Base-by-base conservation (phyloP, 1,140 invertebrate genomes). In the Camponotus floridanus region DNA sequence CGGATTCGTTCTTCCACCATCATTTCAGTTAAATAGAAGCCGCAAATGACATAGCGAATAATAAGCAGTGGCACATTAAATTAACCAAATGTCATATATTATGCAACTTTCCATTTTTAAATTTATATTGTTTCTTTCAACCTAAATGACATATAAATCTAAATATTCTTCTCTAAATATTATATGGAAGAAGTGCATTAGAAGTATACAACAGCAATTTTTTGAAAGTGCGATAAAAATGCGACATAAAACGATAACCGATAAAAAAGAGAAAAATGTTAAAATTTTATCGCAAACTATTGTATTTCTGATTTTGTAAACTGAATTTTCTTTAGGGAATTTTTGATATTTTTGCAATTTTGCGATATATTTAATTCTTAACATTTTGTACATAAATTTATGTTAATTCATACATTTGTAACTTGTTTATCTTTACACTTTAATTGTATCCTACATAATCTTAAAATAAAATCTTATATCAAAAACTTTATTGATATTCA, bases 21-120 rank as follows among this genome's bases (percentile, higher is more conserved):
- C 79, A 67, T 87, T 87, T 86, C 78, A 86, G 65, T 70, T 86
- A 89, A 86, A 86, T 78, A 89, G 83, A 89, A 86, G 88, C 88
- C 87, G 81, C 88, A 88, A 89, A 89, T 88, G 87, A 88, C 87
- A 85, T 45, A 76, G 65, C 57, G 85, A 86, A 88, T 85, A 76
- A 88, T 76, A 89, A 85, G 51, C 84, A 59, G 61, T 65, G 74
- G 70, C 55, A 68, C 48, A 83, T 45, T 67, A 73, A 85, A 88
- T 88, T 85, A 85, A 88, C 48, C 74, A 48, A 33, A 85, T 6
- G 31, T 76, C 67, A 33, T 45, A 51, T 21, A 18, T 68, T 55
- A 31, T 31, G 11, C 21, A 73, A 81, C 45, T 51, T 18, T 61
- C 21, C 13, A 61, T 61, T 73, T 74, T 57, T 33, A 26, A 70